Evolutionary conservation across 2,113 vertebrate genomes (phyloP).

Genomic region (Indri indri): DNA sequence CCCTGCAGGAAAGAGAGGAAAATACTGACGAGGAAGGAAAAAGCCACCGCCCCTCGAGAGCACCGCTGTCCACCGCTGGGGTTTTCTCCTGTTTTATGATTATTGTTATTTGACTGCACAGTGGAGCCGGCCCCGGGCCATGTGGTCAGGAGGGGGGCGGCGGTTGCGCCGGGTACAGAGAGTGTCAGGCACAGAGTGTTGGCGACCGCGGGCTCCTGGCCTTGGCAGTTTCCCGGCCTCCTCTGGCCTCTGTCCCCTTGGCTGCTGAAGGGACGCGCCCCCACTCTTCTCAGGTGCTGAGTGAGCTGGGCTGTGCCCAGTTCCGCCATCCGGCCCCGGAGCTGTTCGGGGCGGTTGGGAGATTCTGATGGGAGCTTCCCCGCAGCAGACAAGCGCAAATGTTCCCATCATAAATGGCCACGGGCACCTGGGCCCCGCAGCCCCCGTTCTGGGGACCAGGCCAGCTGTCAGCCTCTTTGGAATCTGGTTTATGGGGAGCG

Average conservation of each 20-base stretch:
- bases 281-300: neutral
- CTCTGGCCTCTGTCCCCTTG: neutral
- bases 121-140: fast-evolving
- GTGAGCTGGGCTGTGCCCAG: fast-evolving
- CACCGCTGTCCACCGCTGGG: fast-evolving
- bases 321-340: fast-evolving
- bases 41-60: fast-evolving
- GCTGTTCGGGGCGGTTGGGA: neutral
- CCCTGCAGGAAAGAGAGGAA: fast-evolving
- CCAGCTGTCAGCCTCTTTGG: slow-evolving; percentile 36
- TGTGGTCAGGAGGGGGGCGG: neutral
- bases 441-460: neutral
- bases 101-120: neutral
- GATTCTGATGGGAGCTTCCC: neutral
- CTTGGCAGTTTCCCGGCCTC: too few species aligned
- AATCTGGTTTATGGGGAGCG: slow-evolving; percentile 25
- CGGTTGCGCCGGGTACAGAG: too few species aligned
- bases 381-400: fast-evolving
- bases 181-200: fast-evolving
- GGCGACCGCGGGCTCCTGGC: fast-evolving
- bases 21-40: fast-evolving
- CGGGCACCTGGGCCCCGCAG: fast-evolving
- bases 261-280: neutral
- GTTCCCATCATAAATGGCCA: fast-evolving
- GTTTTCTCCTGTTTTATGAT: fast-evolving